Percentiles rank a stretch among this genome's conserved stretches.
Conservation (phyloP, 2,888 invertebrate genomes). For the Lasioglossum oenotherae region DNA sequence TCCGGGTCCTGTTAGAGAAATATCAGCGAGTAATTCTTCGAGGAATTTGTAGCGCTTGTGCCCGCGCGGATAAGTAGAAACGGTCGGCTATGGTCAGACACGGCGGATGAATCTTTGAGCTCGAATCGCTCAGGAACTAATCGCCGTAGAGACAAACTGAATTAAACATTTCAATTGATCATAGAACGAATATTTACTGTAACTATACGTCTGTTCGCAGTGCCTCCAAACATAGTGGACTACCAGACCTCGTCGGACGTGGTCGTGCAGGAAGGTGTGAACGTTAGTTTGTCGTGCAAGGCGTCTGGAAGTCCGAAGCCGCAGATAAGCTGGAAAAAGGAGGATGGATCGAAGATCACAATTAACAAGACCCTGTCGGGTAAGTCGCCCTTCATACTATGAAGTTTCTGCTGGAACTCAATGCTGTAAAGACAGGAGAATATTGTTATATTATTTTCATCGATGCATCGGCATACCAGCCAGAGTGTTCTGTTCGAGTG, state of each 20-base stretch:
- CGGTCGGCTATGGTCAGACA: not conserved
- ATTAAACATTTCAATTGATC: not conserved
- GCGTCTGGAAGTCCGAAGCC: slow-evolving; percentile 96
- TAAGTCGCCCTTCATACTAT: slow-evolving; percentile 81
- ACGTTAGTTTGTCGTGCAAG: slow-evolving; percentile 94
- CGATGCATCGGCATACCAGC: not conserved
- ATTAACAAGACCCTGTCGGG: slow-evolving; percentile 93
- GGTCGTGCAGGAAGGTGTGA: slow-evolving; percentile 95
- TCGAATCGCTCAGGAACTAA: not conserved
- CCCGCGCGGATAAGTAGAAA: not conserved
- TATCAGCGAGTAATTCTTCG: not conserved
- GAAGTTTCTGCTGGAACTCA: no score
- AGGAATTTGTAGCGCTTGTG: not conserved
- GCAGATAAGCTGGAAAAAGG: slow-evolving; percentile 95
- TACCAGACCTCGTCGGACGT: slow-evolving; percentile 95
- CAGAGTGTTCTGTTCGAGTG: not conserved
- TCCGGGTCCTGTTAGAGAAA: not conserved
- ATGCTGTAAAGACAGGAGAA: not conserved
- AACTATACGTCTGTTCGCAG: slow-evolving; percentile 85
- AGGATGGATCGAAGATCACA: slow-evolving; percentile 94
- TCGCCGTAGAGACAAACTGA: no score
- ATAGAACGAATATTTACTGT: not conserved
- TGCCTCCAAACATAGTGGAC: slow-evolving; percentile 96
- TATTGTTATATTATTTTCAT: not conserved
- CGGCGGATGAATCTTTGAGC: not conserved